Percentiles rank a stretch among this genome's conserved stretches.
Conservation (phyloP, 2,888 invertebrate species). For the Rhagonycha fulva region DNA sequence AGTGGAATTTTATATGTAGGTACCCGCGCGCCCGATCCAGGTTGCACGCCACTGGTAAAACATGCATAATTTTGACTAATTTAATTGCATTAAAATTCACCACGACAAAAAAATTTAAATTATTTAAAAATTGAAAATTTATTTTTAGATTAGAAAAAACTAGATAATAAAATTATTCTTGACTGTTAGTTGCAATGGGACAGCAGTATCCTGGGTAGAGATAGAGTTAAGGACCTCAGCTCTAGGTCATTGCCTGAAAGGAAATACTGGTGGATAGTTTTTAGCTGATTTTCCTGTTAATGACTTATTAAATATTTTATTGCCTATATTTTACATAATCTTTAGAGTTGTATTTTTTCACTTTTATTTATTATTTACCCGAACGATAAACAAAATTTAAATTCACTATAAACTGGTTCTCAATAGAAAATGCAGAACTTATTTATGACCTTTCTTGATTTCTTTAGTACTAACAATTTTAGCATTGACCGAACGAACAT, state of each 20-base stretch:
- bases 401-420: neutral
- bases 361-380: neutral
- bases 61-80: neutral
- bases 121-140: neutral
- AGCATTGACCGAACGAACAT: neutral
- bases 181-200: neutral
- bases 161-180: neutral
- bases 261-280: neutral
- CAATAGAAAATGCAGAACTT: neutral
- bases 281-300: neutral
- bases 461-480: neutral
- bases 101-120: neutral
- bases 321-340: neutral
- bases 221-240: slow-evolving; percentile 32
- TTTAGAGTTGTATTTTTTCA: neutral
- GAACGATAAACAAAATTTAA: neutral
- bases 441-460: neutral
- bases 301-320: neutral
- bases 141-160: neutral
- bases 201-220: neutral
- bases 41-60: neutral
- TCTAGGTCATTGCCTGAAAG: slow-evolving; percentile 35
- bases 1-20: no score
- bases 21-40: neutral
- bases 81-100: no score